Evolutionary conservation across 92 coral and sea anemone genomes (phyloP).

Genomic region (Palythoa heliodiscus): DNA sequence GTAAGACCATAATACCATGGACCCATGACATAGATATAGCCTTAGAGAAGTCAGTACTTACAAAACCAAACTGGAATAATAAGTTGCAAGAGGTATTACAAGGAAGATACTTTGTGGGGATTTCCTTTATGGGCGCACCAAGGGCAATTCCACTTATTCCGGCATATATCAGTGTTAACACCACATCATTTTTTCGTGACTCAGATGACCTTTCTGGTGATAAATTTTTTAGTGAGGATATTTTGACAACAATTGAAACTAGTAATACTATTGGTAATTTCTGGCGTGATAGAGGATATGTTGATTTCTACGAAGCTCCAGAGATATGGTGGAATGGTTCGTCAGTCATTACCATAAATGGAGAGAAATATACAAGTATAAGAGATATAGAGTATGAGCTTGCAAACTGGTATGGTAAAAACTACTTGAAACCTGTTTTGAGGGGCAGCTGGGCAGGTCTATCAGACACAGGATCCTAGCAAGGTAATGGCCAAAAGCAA

Average conservation of each 20-base stretch:
- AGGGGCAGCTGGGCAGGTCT: slow-evolving; percentile 56
- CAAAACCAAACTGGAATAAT: slow-evolving; percentile 23
- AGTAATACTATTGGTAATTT: slow-evolving; percentile 27
- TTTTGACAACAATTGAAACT: slow-evolving; percentile 35
- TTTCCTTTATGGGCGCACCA: slow-evolving; percentile 48
- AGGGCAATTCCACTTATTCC: slow-evolving; percentile 57
- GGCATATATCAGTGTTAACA: slow-evolving; percentile 53
- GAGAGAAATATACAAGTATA: slow-evolving; percentile 46
- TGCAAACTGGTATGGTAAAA: slow-evolving; percentile 64
- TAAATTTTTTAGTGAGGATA: slow-evolving; percentile 55
- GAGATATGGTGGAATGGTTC: slow-evolving; percentile 66
- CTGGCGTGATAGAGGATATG: slow-evolving; percentile 64
- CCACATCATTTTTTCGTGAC: slow-evolving; percentile 57
- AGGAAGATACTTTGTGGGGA: slow-evolving; percentile 45
- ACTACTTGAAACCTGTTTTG: slow-evolving; percentile 50
- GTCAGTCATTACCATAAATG: slow-evolving; percentile 55
- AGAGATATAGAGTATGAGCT: slow-evolving; percentile 61
- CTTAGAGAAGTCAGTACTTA: slow-evolving; percentile 15
- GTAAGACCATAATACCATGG: slow-evolving; percentile 77
- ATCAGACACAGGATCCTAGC: slow-evolving; percentile 50
- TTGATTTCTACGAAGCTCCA: slow-evolving; percentile 56
- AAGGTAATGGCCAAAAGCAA: not conserved
- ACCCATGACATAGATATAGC: slow-evolving; percentile 69
- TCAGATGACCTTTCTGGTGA: slow-evolving; percentile 67
- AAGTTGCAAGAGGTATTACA: slow-evolving; percentile 39